A percentile compares a stretch with the other conserved stretches of the same genome.
These are phyloP conservation scores for Myopa testacea DNA, from an alignment of 2,888 invertebrate species.

Conservation along the genomic window DNA sequence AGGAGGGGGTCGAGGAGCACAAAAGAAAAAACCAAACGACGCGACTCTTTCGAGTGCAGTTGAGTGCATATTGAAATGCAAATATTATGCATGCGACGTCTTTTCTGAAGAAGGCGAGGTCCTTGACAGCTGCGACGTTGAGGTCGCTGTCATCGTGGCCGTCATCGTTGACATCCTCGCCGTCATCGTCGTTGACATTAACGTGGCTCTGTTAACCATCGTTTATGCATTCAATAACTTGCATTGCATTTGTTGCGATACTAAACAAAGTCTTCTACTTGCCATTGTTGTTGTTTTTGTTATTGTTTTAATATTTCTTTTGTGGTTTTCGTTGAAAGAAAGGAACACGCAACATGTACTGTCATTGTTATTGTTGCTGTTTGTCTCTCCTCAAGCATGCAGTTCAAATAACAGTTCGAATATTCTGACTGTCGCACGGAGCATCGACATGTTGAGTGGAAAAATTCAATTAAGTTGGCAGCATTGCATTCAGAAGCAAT, in stretches of 20 bases:
- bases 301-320: not conserved
- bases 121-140: not conserved
- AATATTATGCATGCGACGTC: not conserved
- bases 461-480: not conserved
- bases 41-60: slow-evolving; percentile 4
- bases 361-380: too few species aligned
- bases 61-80: not conserved
- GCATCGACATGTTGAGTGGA: not conserved
- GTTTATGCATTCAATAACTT: slow-evolving; percentile 1
- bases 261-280: not conserved
- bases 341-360: too few species aligned
- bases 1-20: not conserved
- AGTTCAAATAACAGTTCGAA: not conserved
- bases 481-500: not conserved
- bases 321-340: not conserved
- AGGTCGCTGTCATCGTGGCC: too few species aligned
- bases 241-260: not conserved
- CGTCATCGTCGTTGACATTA: not conserved
- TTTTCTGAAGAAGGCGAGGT: not conserved
- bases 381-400: not conserved
- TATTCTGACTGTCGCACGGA: not conserved
- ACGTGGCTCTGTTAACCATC: not conserved
- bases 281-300: not conserved
- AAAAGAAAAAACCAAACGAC: slow-evolving; percentile 41
- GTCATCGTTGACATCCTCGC: not conserved